These are phyloP conservation scores for Caenorhabditis parvicauda DNA, from an alignment of 2,888 invertebrate species.

Conservation along the genomic window DNA sequence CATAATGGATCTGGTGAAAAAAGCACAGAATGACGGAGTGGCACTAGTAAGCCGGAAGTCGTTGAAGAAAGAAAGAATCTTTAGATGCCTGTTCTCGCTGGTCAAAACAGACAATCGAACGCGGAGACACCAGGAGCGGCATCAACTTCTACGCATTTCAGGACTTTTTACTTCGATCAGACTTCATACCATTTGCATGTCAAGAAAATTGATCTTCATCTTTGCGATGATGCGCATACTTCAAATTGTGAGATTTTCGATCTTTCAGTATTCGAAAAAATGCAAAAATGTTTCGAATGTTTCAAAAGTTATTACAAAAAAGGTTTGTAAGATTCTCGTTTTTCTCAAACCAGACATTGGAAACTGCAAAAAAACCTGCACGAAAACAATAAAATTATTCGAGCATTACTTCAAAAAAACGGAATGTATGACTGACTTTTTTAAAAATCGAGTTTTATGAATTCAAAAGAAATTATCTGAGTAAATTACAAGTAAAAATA, in stretches of 20 bases:
- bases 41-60: conserved; percentile 7
- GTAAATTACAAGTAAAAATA: no score
- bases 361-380: neutral
- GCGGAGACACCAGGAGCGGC: conserved; percentile 2
- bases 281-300: no score
- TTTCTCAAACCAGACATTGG: no score
- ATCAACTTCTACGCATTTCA: conserved; percentile 70
- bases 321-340: no score
- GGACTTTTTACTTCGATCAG: conserved; percentile 85
- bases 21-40: conserved; percentile 63
- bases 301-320: no score
- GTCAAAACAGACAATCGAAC: conserved; percentile 1
- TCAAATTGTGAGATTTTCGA: conserved; percentile 31
- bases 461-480: no score
- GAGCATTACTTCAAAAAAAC: no score
- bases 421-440: no score
- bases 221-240: conserved; percentile 78
- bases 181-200: conserved; percentile 88
- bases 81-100: conserved; percentile 7
- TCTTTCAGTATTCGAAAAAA: no score
- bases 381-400: neutral
- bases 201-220: conserved; percentile 87
- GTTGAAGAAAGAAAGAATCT: neutral
- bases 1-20: conserved; percentile 77
- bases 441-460: no score